Evolutionary conservation across 2,113 vertebrate genomes (phyloP).

Genomic region (Dipodomys merriami): DNA sequence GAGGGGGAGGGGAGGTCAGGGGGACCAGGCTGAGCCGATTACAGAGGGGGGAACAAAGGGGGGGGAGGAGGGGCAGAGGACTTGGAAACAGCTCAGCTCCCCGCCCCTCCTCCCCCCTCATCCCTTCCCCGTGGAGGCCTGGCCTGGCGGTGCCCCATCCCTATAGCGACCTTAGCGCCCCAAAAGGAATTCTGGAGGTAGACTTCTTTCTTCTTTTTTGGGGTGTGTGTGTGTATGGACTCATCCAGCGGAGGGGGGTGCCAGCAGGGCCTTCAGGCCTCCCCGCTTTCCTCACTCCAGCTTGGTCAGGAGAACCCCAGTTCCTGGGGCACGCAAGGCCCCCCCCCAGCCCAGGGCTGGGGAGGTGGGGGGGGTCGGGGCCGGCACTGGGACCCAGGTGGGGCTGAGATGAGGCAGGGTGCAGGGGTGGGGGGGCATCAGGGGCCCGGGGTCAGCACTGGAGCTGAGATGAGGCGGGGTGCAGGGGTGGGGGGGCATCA

Average conservation of each 20-base stretch:
- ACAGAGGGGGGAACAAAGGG: background rate
- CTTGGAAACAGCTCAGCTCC: background rate
- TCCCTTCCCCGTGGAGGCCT: background rate
- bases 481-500: too few relatives aligned
- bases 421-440: fast-evolving
- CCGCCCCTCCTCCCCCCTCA: too few relatives aligned
- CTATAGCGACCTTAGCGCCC: background rate
- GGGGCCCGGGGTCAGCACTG: too few relatives aligned
- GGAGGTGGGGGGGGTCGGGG: too few relatives aligned
- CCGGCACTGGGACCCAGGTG: background rate
- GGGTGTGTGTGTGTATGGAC: background rate
- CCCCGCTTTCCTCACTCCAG: conserved; percentile 53
- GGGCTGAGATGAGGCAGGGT: too few relatives aligned
- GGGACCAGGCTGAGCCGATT: conserved; percentile 77
- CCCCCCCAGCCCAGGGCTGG: too few relatives aligned
- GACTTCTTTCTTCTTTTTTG: background rate
- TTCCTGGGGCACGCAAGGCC: too few relatives aligned
- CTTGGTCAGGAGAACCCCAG: background rate
- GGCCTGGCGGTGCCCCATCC: background rate
- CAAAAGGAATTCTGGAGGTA: background rate
- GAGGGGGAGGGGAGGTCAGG: conserved; percentile 73
- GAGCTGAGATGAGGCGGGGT: too few relatives aligned
- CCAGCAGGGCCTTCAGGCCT: conserved; percentile 20
- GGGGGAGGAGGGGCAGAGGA: background rate
- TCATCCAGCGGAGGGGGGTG: background rate